Base-by-base conservation (phyloP, 2,888 invertebrate species). In the Aphidius colemani region DNA sequence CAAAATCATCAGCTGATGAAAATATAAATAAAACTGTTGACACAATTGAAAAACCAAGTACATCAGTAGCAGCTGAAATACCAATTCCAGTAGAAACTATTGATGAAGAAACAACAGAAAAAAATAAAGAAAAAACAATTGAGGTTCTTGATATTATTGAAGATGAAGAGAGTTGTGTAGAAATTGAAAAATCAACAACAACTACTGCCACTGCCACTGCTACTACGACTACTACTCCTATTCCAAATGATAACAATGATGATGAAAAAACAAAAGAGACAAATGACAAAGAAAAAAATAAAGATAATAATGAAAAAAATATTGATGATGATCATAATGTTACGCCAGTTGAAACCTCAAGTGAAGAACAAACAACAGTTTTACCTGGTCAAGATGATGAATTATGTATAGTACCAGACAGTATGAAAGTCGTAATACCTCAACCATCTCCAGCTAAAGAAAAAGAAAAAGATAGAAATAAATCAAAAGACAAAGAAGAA, bases 371-470 rank as follows among this genome's bases (percentile, higher is more conserved):
- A 11, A 70, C 76, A 0, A 67, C 73, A 39, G 72, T 78, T 58
- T 70, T 80, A 44, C 79, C 80, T 4, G 80, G 81, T 3, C 82
- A 81, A 66, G 81, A 82, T 62, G 80, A 82, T 45, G 81, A 81
- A 51, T 67, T 82, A 0, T 82, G 82, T 61, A 83, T 83, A 41
- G 79, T 82, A 59, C 82, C 83, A 10, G 83, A 83, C 59, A 80
- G 76, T 49, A 79, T 82, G 78, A 82, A 80, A 67, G 72, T 75
- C 3, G 69, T 78, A 60, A 61, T 73, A 53, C 70, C 73, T 10
- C 70, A 69, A 39, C 67, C 56, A 18, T 63, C 65, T 40, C 53
- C 53, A 11, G 39, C 59, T 11, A 60, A 58, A 10, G 44, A 30
- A 11, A 70, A 70, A 44, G 39, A 45, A 45, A 7, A 30, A 56